Conservation (phyloP, 2,113 vertebrate species). For the Mohoua ochrocephala region DNA sequence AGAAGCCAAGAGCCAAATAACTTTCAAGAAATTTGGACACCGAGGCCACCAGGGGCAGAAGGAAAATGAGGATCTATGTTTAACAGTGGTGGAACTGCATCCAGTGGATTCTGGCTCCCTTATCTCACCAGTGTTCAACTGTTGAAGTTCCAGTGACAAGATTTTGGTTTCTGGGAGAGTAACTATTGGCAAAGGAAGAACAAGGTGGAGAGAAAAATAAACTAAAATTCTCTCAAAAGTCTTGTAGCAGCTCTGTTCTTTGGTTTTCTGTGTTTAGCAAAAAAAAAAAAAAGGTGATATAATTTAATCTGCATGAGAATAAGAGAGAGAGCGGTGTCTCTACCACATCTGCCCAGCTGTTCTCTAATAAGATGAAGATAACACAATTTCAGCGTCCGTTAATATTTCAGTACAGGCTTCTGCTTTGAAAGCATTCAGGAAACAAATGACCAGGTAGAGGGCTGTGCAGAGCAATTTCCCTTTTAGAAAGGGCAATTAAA, state of each 20-base stretch:
- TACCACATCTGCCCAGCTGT: background rate
- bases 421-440: background rate
- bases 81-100: background rate
- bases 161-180: background rate
- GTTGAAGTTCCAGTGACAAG: background rate
- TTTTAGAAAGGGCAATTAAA: slow-evolving; percentile 19
- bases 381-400: background rate
- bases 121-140: background rate
- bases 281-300: background rate
- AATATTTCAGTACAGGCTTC: background rate
- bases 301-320: background rate
- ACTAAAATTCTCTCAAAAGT: background rate
- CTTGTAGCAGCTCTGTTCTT: background rate
- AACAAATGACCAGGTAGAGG: background rate
- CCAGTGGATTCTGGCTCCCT: background rate
- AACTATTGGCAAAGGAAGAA: background rate
- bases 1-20: background rate
- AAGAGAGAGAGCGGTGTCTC: background rate
- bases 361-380: background rate
- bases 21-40: background rate
- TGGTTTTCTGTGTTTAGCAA: background rate
- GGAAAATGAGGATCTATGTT: background rate
- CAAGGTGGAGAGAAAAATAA: background rate
- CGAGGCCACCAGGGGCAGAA: background rate
- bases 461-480: background rate